A percentile compares a stretch with the other conserved stretches of the same genome.
Conservation (phyloP, 2,797 vertebrate species). For the Neosilurus hyrtlii region DNA sequence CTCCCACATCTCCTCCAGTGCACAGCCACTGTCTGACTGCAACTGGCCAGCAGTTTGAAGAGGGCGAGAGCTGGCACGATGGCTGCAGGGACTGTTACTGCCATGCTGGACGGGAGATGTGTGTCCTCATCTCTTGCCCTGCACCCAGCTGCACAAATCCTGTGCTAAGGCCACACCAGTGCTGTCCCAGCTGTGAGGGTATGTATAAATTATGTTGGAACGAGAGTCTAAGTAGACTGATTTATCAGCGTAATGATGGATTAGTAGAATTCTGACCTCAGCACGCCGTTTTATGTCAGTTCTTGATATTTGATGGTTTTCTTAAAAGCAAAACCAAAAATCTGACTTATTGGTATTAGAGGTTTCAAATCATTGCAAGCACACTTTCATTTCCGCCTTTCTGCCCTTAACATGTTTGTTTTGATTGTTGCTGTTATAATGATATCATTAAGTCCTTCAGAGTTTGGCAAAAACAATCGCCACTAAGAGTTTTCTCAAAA, state of each 20-base stretch:
- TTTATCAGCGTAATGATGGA: conserved; percentile 10
- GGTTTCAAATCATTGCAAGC: not conserved
- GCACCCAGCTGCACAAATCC: conserved; percentile 74
- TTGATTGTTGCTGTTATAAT: not conserved
- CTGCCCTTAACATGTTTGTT: not conserved
- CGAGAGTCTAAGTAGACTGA: not conserved
- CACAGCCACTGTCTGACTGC: conserved; percentile 71
- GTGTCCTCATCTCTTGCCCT: conserved; percentile 78
- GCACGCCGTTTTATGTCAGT: not conserved
- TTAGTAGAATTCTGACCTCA: not conserved
- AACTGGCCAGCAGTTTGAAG: conserved; percentile 69
- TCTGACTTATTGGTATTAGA: not conserved
- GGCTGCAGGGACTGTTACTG: conserved; percentile 81
- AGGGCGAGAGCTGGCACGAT: conserved; percentile 77
- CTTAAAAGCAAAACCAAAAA: conserved; percentile 1
- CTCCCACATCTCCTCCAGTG: conserved; percentile 48
- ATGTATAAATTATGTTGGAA: conserved; percentile 10
- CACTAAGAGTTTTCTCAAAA: not conserved
- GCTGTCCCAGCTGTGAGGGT: conserved; percentile 81
- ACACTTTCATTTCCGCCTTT: not conserved
- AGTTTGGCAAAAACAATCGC: not conserved
- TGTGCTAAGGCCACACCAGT: conserved; percentile 72
- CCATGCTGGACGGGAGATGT: conserved; percentile 78
- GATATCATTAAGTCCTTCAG: not conserved
- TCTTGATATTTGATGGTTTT: not conserved